These are phyloP conservation scores for Colossoma macropomum DNA, from an alignment of 2,113 vertebrate genomes.

Conservation along the genomic window DNA sequence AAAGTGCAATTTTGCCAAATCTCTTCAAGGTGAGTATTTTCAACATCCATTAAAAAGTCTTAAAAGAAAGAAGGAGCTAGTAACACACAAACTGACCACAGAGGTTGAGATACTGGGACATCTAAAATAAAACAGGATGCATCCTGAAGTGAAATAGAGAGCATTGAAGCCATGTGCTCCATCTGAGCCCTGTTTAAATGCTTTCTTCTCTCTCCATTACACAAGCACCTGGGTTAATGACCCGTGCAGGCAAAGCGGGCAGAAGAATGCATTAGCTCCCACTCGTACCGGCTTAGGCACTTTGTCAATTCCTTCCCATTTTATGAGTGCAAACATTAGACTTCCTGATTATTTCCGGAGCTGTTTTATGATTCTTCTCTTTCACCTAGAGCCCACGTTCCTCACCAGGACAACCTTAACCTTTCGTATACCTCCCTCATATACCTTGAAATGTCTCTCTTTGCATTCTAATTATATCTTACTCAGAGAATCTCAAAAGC, in stretches of 20 bases:
- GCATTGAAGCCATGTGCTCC: background rate
- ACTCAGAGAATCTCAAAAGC: no score
- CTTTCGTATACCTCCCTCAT: background rate
- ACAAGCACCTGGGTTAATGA: constrained; percentile 44
- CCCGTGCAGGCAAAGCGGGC: constrained; percentile 3
- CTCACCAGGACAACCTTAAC: background rate
- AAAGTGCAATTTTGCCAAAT: no score
- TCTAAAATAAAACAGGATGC: background rate
- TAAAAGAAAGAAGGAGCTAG: background rate
- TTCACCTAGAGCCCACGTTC: background rate
- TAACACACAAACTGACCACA: background rate
- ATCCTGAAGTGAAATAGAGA: background rate
- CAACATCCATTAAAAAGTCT: background rate
- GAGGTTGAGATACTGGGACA: background rate
- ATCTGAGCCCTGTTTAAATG: constrained; percentile 33
- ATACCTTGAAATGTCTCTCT: no score
- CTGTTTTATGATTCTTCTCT: background rate
- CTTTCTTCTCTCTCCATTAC: constrained; percentile 50
- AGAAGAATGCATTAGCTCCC: constrained; percentile 24
- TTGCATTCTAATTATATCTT: no score
- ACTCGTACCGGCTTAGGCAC: constrained; percentile 10
- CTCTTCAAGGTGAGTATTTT: background rate
- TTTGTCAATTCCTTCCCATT: constrained; percentile 23
- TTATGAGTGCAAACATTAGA: constrained; percentile 18
- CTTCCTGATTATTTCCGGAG: constrained; percentile 3